Evolutionary conservation across 2,888 invertebrate genomes (phyloP), one percentile per base, ranked within the genome.

Genomic region (Lottia scabra): DNA sequence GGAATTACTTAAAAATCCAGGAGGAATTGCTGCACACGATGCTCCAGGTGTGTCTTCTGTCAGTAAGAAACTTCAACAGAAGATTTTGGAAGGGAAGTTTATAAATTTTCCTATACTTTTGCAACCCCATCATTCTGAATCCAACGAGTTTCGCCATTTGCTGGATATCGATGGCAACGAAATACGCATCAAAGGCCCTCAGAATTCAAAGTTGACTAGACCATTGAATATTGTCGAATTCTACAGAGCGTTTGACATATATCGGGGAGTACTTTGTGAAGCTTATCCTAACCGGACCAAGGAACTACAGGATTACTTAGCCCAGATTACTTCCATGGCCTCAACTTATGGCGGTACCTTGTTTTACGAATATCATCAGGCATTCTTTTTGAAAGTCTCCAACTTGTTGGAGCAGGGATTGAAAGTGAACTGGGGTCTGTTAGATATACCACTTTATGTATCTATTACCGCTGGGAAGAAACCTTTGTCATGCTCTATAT

Each of bases 361-460:
- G n/a, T 56, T 56, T 23, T 56, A 56, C 12, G 56, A 56, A 13
- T 56, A 56, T 23, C 56, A 56, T 56, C 56, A 56, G 13, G 56
- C 19, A 6, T 56, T 56, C 23, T 56, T 13, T 19, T 56, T 23
- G n/a, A 56, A 56, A 23, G 56, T 23, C 15, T 56, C 19, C 23
- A 56, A 56, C 56, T 56, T 56, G 56, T 19, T 56, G 23, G 56
- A n/a, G n/a, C 56, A 56, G 56, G 56, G 56, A n/a, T 12, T 56
- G 8, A 56, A 56, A 56, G 56, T 56, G 1, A 23, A 56, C 56
- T 56, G 56, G 56, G 56, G 56, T n/a, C n/a, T 19, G 23, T 23
- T 56, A 12, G 56, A 19, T 56, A 56, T 56, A 19, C 56, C 56
- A 5, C 13, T 56, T 12, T 56, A 56, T 19, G 19, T 56, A 56